These are phyloP conservation scores for Macrostomum cliftonense DNA, from an alignment of 2,888 invertebrate genomes.

Conservation along the genomic window DNA sequence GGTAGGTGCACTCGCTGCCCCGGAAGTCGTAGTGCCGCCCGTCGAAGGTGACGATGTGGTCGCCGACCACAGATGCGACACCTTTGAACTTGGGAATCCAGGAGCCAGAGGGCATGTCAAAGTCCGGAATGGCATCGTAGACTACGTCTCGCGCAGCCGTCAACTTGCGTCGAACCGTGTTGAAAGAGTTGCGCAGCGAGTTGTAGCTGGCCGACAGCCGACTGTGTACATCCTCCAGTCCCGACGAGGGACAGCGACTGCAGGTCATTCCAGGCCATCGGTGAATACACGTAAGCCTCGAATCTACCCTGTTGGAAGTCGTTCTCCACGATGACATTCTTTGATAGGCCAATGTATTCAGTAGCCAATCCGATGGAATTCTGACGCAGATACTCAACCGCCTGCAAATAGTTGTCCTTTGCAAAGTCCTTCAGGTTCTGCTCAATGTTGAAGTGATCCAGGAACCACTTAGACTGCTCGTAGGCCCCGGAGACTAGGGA, in stretches of 20 bases:
- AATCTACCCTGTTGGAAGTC: too few relatives aligned
- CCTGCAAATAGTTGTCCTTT: neutral
- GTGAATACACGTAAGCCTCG: too few relatives aligned
- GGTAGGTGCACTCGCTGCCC: conserved; percentile 50
- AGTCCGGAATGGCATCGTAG: neutral
- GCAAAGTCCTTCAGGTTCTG: neutral
- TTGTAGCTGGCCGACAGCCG: too few relatives aligned
- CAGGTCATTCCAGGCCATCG: too few relatives aligned
- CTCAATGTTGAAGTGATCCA: neutral
- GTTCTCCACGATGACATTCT: too few relatives aligned
- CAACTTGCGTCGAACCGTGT: too few relatives aligned
- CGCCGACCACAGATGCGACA: conserved; percentile 50
- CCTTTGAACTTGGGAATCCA: neutral
- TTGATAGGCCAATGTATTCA: neutral
- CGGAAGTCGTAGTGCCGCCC: conserved; percentile 54
- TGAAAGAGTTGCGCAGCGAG: too few relatives aligned
- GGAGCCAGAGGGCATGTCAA: conserved; percentile 6
- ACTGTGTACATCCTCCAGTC: too few relatives aligned
- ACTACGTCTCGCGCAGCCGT: neutral
- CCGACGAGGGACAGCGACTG: too few relatives aligned
- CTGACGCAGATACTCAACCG: neutral
- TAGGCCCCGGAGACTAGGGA: too few relatives aligned
- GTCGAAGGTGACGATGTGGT: conserved; percentile 70
- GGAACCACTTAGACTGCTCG: neutral
- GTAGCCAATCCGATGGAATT: neutral